A percentile compares a stretch with the other conserved stretches of the same genome.
Conservation (phyloP, 2,113 vertebrate genomes). For the Oncorhynchus keta region DNA sequence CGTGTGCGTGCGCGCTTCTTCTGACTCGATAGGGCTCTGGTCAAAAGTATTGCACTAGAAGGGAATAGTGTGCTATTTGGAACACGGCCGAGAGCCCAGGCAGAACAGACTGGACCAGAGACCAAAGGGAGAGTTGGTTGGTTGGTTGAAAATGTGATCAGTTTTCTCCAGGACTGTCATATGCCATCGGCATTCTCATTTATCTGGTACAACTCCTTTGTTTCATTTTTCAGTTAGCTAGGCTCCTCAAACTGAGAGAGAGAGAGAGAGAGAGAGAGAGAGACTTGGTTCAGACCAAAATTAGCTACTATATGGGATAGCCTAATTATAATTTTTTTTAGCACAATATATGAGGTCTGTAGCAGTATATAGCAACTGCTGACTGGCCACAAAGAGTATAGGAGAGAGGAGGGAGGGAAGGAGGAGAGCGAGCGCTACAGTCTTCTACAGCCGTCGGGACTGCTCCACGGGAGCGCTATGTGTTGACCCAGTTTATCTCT, state of each 20-base stretch:
- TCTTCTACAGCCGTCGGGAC: too few species aligned
- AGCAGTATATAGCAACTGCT: slow-evolving; percentile 54
- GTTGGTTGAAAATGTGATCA: slow-evolving; percentile 35
- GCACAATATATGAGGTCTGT: slow-evolving; percentile 39
- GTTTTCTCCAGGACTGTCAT: slow-evolving; percentile 74
- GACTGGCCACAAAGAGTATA: slow-evolving; percentile 32
- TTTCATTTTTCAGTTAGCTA: slow-evolving; percentile 45
- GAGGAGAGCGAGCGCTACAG: not conserved
- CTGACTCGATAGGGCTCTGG: too few species aligned
- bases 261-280: slow-evolving; percentile 13
- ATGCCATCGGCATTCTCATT: slow-evolving; percentile 68
- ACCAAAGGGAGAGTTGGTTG: slow-evolving; percentile 56
- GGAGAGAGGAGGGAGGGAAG: not conserved
- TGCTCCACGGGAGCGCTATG: not conserved
- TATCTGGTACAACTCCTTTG: slow-evolving; percentile 71
- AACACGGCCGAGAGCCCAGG: too few species aligned
- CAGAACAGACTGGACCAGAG: slow-evolving; percentile 42
- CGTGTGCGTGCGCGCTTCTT: too few species aligned
- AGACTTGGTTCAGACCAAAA: not conserved
- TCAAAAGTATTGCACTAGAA: too few species aligned
- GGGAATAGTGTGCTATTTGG: too few species aligned
- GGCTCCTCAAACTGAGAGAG: not conserved
- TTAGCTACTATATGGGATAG: not conserved
- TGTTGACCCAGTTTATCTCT: slow-evolving; percentile 71
- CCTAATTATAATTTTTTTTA: slow-evolving; percentile 59